These are phyloP conservation scores for Drosophila kanekoi DNA, from an alignment of 2,888 invertebrate genomes.

Conservation along the genomic window DNA sequence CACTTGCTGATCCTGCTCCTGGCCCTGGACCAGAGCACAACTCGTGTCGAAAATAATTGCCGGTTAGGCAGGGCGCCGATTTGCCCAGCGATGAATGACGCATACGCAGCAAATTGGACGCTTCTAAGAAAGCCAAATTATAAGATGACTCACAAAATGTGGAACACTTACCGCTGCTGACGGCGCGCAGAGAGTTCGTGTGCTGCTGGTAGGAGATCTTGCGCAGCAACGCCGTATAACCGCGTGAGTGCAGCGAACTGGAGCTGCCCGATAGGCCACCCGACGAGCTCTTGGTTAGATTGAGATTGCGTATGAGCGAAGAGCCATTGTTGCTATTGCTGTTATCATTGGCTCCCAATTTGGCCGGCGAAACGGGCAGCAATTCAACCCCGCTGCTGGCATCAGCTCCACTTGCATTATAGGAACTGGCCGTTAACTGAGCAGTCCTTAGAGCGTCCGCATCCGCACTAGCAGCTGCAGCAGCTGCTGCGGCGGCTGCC, in stretches of 20 bases:
- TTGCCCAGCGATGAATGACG: slow-evolving; percentile 95
- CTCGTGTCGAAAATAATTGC: slow-evolving; percentile 87
- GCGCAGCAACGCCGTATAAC: slow-evolving; percentile 80
- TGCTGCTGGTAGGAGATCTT: slow-evolving; percentile 85
- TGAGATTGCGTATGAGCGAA: slow-evolving; percentile 75
- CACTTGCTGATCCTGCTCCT: slow-evolving; percentile 14
- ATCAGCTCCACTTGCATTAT: slow-evolving; percentile 11
- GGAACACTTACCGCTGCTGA: slow-evolving; percentile 75
- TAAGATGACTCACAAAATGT: slow-evolving; percentile 1
- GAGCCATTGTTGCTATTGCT: slow-evolving; percentile 65
- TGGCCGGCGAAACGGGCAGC: slow-evolving; percentile 74
- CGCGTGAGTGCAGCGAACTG: slow-evolving; percentile 82
- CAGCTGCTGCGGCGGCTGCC: slow-evolving; percentile 19
- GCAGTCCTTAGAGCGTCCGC: slow-evolving; percentile 29
- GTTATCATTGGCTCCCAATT: slow-evolving; percentile 53
- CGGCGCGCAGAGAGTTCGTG: slow-evolving; percentile 82
- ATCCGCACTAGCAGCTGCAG: slow-evolving; percentile 22
- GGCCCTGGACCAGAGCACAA: slow-evolving; percentile 38
- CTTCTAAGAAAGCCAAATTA: slow-evolving; percentile 61
- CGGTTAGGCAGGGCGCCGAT: slow-evolving; percentile 96
- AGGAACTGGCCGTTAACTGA: slow-evolving; percentile 22
- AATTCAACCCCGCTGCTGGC: slow-evolving; percentile 71
- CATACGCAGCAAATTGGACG: slow-evolving; percentile 94
- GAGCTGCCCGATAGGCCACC: slow-evolving; percentile 84
- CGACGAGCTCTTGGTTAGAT: slow-evolving; percentile 83